Evolutionary conservation across 2,888 invertebrate genomes (phyloP), one percentile per base, ranked within the genome.

Genomic region (Achlya flavicornis): DNA sequence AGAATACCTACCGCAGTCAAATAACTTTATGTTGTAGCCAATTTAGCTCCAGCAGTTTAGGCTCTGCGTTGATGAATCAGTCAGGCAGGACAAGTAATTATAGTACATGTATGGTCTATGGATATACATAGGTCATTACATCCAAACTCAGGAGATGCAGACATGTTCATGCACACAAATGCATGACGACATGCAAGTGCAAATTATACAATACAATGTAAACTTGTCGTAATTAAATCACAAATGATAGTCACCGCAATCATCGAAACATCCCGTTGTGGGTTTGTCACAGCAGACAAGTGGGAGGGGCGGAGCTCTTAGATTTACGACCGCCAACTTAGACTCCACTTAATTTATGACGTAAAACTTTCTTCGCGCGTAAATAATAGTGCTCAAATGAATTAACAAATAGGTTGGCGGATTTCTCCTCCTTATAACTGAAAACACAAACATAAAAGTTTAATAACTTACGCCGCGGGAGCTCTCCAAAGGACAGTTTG

Each of bases 331-430:
- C 75, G 69, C 73, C 70, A 79, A 85, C 79, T 85, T 79, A 69
- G 73, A 66, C 77, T 72, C 64, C 77, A 76, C 78, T 77, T 85
- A 85, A 87, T 86, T 87, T 86, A 86, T 84, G 79, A 79, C 78
- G 68, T 70, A 75, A 77, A 84, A 86, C 82, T 87, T 85, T 82
- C 80, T 81, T 80, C 73, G 69, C 74, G 75, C 79, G 81, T 82
- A 78, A 80, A 83, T 81, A 80, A 81, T 81, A 83, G 74, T 77
- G 73, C 66, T 75, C 69, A 72, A 78, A 83, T 77, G 78, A 79
- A 76, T 81, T 79, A 82, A 73, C 67, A 71, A 73, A 75, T 73
- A 71, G 66, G 68, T 69, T 76, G 73, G 72, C 66, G 72, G 66
- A 60, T 66, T 19, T 62, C 66, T 57, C 65, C 57, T 61, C 61